A percentile compares a stretch with the other conserved stretches of the same genome.
phyloP scores from a whole-genome alignment of 2,113 vertebrate species.

The Megaleporinus macrocephalus region DNA sequence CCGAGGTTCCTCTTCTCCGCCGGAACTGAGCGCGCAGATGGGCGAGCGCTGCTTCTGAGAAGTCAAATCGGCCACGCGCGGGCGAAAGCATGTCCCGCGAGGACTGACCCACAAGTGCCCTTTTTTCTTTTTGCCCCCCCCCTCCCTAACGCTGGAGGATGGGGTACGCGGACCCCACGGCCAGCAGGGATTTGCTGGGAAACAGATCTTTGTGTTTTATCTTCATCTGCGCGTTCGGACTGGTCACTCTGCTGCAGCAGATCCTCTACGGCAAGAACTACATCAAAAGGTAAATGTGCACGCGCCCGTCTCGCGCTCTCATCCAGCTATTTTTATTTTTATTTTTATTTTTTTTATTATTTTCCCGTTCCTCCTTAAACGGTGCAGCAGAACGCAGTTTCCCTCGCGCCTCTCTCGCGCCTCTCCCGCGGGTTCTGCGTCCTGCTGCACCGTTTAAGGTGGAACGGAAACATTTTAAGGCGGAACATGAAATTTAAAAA shows the following conservation, averaged over 20 bases:
- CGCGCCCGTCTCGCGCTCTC: not conserved
- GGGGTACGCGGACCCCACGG: constrained; percentile 93
- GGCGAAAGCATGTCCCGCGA: not conserved
- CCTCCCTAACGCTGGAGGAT: constrained; percentile 70
- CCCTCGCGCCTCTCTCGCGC: too few relatives aligned
- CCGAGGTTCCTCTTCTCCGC: not conserved
- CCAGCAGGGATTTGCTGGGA: constrained; percentile 91
- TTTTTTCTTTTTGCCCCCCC: not conserved
- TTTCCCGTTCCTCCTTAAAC: too few relatives aligned
- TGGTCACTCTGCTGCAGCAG: constrained; percentile 97
- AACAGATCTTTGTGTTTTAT: constrained; percentile 97
- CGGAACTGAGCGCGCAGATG: too few relatives aligned
- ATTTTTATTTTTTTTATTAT: too few relatives aligned
- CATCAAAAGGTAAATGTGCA: constrained; percentile 89
- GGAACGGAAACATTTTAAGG: too few relatives aligned
- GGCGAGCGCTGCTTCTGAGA: not conserved
- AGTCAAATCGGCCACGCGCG: not conserved
- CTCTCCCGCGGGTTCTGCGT: too few relatives aligned
- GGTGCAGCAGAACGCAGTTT: too few relatives aligned
- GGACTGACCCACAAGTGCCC: not conserved
- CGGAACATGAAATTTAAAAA: too few relatives aligned
- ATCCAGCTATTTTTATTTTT: too few relatives aligned
- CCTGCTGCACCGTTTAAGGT: not conserved
- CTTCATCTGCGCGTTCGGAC: constrained; percentile 97
- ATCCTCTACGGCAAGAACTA: constrained; percentile 97